Percentiles rank a stretch among this genome's conserved stretches.
These are phyloP conservation scores for Dendronephthya gigantea DNA, from an alignment of 64 coral and sea anemone genomes.

Conservation along the genomic window DNA sequence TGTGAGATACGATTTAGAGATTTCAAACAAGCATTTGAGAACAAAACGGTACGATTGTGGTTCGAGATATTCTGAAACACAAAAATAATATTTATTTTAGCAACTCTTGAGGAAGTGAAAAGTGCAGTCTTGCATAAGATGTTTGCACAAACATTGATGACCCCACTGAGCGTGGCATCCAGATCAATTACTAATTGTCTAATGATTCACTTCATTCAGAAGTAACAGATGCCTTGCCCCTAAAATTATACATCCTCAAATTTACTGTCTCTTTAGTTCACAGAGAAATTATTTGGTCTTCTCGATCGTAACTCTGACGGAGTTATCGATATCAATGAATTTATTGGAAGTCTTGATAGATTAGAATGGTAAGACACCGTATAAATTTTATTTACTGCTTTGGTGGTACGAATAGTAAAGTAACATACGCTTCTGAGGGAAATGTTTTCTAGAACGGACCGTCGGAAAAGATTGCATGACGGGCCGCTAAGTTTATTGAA, in stretches of 20 bases:
- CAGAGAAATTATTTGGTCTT: neutral
- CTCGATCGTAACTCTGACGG: conserved; percentile 7
- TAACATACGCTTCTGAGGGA: no score
- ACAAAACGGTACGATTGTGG: conserved; percentile 6
- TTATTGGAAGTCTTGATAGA: conserved; percentile 10
- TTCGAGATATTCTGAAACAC: no score
- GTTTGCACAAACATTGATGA: no score
- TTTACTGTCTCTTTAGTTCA: neutral
- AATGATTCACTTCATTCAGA: neutral
- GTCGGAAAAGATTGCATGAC: no score
- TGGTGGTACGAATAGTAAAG: no score
- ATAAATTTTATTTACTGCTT: no score
- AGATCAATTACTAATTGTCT: neutral
- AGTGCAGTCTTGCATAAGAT: neutral
- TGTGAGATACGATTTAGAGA: neutral
- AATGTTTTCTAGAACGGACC: no score
- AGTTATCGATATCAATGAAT: conserved; percentile 12
- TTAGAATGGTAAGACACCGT: conserved; percentile 4
- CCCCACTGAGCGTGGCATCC: neutral
- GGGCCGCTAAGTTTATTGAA: no score
- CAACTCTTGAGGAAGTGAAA: no score
- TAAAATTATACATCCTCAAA: no score
- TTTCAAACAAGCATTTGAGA: neutral
- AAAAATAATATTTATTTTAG: no score
- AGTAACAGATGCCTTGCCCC: no score